Base-by-base conservation (phyloP, 2,888 invertebrate species). In the Sepioteuthis lessoniana region DNA sequence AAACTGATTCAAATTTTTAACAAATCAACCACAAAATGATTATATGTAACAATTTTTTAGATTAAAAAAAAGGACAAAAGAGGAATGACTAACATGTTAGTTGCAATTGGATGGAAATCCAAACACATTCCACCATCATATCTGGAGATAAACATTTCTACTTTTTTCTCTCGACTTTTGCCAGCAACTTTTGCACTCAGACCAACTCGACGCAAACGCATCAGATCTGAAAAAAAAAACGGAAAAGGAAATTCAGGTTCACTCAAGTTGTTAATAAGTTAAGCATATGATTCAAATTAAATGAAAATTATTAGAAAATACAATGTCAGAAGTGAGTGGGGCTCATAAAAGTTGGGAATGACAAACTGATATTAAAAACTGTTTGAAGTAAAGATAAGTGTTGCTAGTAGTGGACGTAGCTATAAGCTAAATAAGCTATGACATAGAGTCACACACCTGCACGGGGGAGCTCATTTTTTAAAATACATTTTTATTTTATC, bases 81-180 rank as follows among this genome's bases (percentile, higher is more conserved):
- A 3, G 16, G 92, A 10, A 31, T 35, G 90, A 95, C 96, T 95
- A 95, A 97, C 97, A 97, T 96, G 94, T 97, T 97, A n/a, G 96
- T 95, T 94, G 97, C 97, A 92, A 95, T 95, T 31, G 95, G 93
- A 94, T 96, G 96, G 95, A 97, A 97, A 95, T 97, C 97, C 94
- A 97, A 97, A 94, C 97, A 97, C 94, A 97, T 95, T 90, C 97
- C 97, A 31, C 97, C 97, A 91, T 97, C 97, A 95, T 96, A 96
- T 94, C 97, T 95, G 7, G 97, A 97, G 47, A 97, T 97, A 94
- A 97, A 97, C 37, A 97, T 97, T 94, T 97, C 97, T 28, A 96
- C 96, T 95, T 97, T 97, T 95, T 97, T 97, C 95, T 96, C 96
- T 94, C 96, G 96, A 35, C 94, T 50, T 94, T 96, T 96, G 28